Evolutionary conservation across 2,888 invertebrate species (phyloP), one percentile per base, ranked within the genome.

Genomic region (Agrilus biguttatus): DNA sequence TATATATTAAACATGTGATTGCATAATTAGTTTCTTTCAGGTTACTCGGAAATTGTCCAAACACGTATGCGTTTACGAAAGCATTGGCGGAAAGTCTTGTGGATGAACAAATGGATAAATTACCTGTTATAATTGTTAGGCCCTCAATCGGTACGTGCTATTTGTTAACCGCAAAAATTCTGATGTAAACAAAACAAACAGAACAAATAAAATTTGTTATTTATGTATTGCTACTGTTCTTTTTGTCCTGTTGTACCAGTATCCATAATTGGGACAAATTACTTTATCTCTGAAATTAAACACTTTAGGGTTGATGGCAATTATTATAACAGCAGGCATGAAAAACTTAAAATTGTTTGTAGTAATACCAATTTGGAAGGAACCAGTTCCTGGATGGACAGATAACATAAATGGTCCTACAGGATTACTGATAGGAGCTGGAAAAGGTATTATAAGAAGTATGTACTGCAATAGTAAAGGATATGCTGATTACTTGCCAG

Each of bases 371-470:
- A 74, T 86, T 37, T 86, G 83, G 83, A 79, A 77, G 56, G 85
- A 86, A 47, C 89, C 89, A 0, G 58, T 86, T 1, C 85, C 86
- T 0, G 92, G 87, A 7, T 88, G 92, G 92, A 88, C 90, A 0
- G 92, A 93, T 61, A 93, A 92, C 56, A 83, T 89, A 43, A 92
- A 92, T 57, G 92, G 92, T n/a, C 90, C 92, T 0, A 83, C 83
- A 1, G 91, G 91, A 8, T 68, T 88, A 2, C 67, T 91, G 3
- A 85, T 81, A 41, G 81, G 80, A 4, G 86, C 86, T 7, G 88
- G 90, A 8, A 91, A 90, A 61, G 92, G 92, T 1, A 83, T 92
- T 0, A 75, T 92, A 47, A 72, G 90, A 13, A 79, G 86, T 0
- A 87, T 92, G 87, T 83, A 84, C 60, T 88, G 87, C 55, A 79